These are phyloP conservation scores for Corbicula japonica DNA, from an alignment of 2,888 invertebrate genomes.

Conservation along the genomic window DNA sequence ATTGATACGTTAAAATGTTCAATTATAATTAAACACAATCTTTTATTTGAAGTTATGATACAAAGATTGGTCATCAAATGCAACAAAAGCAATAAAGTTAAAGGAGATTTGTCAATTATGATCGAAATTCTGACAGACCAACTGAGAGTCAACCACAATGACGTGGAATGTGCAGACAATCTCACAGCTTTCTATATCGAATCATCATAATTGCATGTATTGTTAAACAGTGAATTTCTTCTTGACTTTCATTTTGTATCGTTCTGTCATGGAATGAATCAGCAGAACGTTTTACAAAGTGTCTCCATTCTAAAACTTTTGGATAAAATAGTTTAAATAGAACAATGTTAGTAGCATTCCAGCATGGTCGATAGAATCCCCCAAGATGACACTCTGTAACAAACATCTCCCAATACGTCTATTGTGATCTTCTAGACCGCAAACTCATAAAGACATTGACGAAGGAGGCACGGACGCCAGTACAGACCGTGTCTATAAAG, in stretches of 20 bases:
- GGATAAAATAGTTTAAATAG: too few species aligned
- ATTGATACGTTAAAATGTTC: slow-evolving; percentile 45
- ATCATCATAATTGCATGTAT: too few species aligned
- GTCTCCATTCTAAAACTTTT: too few species aligned
- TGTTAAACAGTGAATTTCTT: too few species aligned
- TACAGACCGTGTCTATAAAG: slow-evolving; percentile 1
- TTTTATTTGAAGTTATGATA: slow-evolving; percentile 12
- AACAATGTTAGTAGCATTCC: too few species aligned
- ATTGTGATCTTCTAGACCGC: slow-evolving; percentile 25
- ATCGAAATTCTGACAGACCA: slow-evolving; percentile 26
- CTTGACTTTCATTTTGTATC: too few species aligned
- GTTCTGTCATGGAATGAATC: too few species aligned
- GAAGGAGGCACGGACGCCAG: slow-evolving; percentile 12
- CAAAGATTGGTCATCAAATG: slow-evolving; percentile 13
- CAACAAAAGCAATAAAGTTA: slow-evolving; percentile 11
- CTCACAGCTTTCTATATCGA: too few species aligned
- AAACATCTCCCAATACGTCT: not conserved
- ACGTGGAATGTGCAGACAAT: slow-evolving; percentile 16
- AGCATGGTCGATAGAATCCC: too few species aligned
- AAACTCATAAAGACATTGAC: slow-evolving; percentile 30
- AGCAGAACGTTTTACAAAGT: too few species aligned
- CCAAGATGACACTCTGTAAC: too few species aligned
- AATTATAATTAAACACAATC: slow-evolving; percentile 39
- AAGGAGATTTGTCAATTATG: slow-evolving; percentile 27
- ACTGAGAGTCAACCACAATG: slow-evolving; percentile 35